A percentile compares a stretch with the other conserved stretches of the same genome.
Evolutionary conservation across 2,888 invertebrate genomes (phyloP).

Genomic region (Drosophila vallismaia): DNA sequence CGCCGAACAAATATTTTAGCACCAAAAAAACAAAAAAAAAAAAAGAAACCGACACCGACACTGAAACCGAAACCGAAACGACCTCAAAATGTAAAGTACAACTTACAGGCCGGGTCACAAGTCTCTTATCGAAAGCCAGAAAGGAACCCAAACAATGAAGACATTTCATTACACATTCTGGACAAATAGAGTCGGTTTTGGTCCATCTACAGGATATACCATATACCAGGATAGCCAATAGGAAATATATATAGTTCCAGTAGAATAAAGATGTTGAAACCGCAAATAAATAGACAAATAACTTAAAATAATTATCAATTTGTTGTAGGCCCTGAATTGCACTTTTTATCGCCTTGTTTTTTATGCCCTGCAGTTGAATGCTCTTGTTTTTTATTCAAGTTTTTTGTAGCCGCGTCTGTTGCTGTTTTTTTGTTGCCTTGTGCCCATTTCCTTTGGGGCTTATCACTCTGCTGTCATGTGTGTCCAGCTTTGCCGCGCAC

Average conservation of each 20-base stretch:
- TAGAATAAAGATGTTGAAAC: too few relatives aligned
- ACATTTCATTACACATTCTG: conserved; percentile 40
- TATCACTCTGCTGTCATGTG: conserved; percentile 56
- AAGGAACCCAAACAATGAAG: conserved; percentile 47
- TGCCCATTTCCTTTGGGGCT: conserved; percentile 55
- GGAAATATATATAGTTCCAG: not conserved
- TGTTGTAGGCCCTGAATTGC: too few relatives aligned
- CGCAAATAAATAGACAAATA: too few relatives aligned
- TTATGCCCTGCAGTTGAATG: not conserved
- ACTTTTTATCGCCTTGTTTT: not conserved
- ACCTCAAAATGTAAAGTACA: conserved; percentile 38
- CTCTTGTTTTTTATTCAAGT: not conserved
- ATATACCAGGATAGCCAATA: not conserved
- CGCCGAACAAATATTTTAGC: conserved; percentile 68
- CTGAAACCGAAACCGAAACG: conserved; percentile 3
- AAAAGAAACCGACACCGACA: too few relatives aligned
- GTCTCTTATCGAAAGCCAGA: conserved; percentile 53
- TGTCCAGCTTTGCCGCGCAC: conserved; percentile 46
- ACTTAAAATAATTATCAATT: not conserved
- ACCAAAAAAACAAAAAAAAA: too few relatives aligned
- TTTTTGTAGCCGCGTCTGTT: conserved; percentile 3
- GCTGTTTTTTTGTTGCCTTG: conserved; percentile 40
- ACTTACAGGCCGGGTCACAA: conserved; percentile 42
- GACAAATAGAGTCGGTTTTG: conserved; percentile 45
- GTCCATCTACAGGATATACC: conserved; percentile 17